These are phyloP conservation scores for Marcusenius ussheri DNA, from an alignment of 2,113 vertebrate genomes.

Conservation along the genomic window DNA sequence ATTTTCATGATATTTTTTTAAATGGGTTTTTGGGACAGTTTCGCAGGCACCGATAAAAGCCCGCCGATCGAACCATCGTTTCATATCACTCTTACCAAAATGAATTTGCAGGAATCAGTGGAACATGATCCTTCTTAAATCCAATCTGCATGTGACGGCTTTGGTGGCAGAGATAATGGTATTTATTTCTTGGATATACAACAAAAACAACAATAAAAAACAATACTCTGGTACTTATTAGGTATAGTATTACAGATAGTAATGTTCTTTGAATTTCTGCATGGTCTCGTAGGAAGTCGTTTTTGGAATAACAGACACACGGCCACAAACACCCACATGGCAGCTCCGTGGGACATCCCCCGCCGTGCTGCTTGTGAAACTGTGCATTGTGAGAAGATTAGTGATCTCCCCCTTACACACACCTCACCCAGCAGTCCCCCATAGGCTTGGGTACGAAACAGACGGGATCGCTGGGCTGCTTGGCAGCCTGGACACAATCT, in stretches of 20 bases:
- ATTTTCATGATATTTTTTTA: background rate
- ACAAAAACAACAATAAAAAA: background rate
- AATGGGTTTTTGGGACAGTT: background rate
- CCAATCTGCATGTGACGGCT: background rate
- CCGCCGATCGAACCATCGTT: background rate
- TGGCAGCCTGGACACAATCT: background rate
- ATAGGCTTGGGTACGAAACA: background rate
- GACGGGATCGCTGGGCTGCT: background rate
- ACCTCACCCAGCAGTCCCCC: background rate
- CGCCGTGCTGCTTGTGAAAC: background rate
- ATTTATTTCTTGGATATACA: background rate
- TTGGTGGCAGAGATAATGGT: background rate
- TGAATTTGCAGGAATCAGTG: background rate
- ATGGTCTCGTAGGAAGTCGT: background rate
- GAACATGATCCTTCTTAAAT: background rate
- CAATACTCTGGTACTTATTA: background rate
- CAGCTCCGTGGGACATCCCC: background rate
- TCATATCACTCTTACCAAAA: background rate
- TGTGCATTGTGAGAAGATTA: constrained; percentile 8
- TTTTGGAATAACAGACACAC: background rate
- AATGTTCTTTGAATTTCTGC: background rate
- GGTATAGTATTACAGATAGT: background rate
- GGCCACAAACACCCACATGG: background rate
- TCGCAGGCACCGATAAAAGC: background rate
- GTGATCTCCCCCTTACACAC: background rate